Evolutionary conservation across 2,888 invertebrate species (phyloP), one percentile per base, ranked within the genome.

Genomic region (Perizoma flavofasciatum): DNA sequence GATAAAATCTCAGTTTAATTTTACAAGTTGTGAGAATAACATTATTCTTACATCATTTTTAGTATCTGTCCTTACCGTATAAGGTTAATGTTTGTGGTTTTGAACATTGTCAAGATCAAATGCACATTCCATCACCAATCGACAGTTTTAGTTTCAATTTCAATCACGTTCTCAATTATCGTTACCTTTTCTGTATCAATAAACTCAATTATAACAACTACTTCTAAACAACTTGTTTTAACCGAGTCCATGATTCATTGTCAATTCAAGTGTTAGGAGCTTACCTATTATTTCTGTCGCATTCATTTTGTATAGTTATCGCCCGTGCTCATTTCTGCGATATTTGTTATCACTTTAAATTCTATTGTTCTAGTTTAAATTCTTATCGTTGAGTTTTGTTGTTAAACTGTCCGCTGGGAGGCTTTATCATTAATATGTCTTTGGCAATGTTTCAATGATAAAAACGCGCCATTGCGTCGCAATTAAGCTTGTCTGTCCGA

Each of bases 261-360:
- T 86, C 81, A 75, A 77, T 79, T 78, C 85, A 86, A 83, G 82
- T 86, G 85, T 79, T 79, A 6, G 5, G 7, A 5, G 7, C 7
- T 4, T 37, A 68, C 7, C 7, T 37, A 68, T 73, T 75, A 65
- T 69, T 66, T 68, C 70, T 66, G 61, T 73, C 68, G 69, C 64
- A 51, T 74, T 74, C 67, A 68, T 63, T 32, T 72, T 74, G 73
- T 75, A 71, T 74, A 64, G 71, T 74, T 67, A 73, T 71, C 60
- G 63, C 67, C 66, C 70, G 71, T 62, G 62, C 72, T 75, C 67
- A 66, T 70, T 78, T 3, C 68, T 69, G 58, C 68, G 61, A 65
- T 73, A 72, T 72, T 77, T 80, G 69, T 75, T 73, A 74, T 74
- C 65, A 70, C 71, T 76, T 76, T 69, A 69, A 55, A 44, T 5